Base-by-base conservation (phyloP, 2,888 invertebrate genomes). In the Embidobia sp. region DNA sequence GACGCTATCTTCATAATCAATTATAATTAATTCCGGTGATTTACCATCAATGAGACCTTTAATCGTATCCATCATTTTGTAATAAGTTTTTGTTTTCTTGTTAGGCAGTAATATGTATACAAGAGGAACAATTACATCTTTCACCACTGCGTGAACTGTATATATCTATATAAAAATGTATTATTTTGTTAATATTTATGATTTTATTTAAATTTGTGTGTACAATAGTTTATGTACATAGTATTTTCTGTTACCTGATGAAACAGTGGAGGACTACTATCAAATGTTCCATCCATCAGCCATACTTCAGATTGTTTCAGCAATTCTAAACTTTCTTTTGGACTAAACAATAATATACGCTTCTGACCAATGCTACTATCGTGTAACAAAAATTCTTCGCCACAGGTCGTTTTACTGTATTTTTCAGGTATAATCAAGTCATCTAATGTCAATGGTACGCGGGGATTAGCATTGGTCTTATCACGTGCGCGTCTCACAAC, bases 211-310 rank as follows among this genome's bases (percentile, higher is more conserved):
- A n/a, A n/a, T n/a, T n/a, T n/a, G n/a, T n/a, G n/a, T n/a, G n/a
- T n/a, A n/a, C n/a, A n/a, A n/a, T n/a, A n/a, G n/a, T n/a, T n/a
- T n/a, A n/a, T n/a, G n/a, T n/a, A n/a, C n/a, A n/a, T n/a, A n/a
- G n/a, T n/a, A n/a, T n/a, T n/a, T n/a, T n/a, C n/a, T n/a, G n/a
- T n/a, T 1, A 49, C 33, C 19, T 53, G 53, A 37, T 35, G 6
- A 26, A 53, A 53, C 4, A 53, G 8, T 5, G 35, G 22, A 13
- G 35, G 35, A 15, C n/a, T 15, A 5, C 8, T 8, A 27, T 53
- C 53, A 11, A 53, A 53, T 4, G 53, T 37, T 8, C 53, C 53
- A 26, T 53, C 53, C 2, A 26, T 2, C 3, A 37, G 3, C 53
- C 53, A 53, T 2, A 15, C 22, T 5, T 37, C 16, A 10, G 5